A percentile compares a stretch with the other conserved stretches of the same genome.
phyloP scores from a whole-genome alignment of 2,113 vertebrate genomes.

The Melozone crissalis region DNA sequence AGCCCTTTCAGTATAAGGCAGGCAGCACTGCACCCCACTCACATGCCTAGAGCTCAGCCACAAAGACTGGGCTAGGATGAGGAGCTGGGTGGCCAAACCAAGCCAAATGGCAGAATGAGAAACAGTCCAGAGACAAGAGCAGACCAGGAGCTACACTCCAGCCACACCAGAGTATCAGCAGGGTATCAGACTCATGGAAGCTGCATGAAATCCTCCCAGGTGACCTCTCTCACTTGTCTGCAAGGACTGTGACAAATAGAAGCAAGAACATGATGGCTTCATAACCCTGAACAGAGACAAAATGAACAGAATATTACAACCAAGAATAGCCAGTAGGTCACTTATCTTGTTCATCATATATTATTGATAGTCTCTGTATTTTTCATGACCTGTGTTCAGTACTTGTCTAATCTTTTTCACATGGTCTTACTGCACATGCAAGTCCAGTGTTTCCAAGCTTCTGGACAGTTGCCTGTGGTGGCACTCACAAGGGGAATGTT shows the following conservation, averaged over 20 bases:
- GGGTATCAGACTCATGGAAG: background rate
- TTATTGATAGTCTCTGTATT: background rate
- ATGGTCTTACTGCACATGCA: background rate
- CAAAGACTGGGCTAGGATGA: background rate
- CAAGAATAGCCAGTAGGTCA: background rate
- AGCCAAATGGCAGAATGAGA: background rate
- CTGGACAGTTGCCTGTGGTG: background rate
- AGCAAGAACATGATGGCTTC: background rate
- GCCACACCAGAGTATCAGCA: background rate
- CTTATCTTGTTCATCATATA: background rate
- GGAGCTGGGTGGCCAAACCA: background rate
- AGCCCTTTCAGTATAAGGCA: background rate
- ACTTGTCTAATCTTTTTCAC: background rate
- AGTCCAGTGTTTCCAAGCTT: background rate
- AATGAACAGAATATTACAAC: background rate
- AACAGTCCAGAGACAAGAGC: background rate
- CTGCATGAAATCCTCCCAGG: background rate
- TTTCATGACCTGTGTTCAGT: background rate
- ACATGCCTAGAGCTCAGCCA: background rate
- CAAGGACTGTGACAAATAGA: background rate
- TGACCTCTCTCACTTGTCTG: background rate
- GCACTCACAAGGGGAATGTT: fast-evolving
- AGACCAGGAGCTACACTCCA: background rate
- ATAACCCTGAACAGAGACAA: background rate
- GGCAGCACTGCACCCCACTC: background rate